phyloP scores from a whole-genome alignment of 92 coral and sea anemone genomes.

The Epizoanthus ramosus region DNA sequence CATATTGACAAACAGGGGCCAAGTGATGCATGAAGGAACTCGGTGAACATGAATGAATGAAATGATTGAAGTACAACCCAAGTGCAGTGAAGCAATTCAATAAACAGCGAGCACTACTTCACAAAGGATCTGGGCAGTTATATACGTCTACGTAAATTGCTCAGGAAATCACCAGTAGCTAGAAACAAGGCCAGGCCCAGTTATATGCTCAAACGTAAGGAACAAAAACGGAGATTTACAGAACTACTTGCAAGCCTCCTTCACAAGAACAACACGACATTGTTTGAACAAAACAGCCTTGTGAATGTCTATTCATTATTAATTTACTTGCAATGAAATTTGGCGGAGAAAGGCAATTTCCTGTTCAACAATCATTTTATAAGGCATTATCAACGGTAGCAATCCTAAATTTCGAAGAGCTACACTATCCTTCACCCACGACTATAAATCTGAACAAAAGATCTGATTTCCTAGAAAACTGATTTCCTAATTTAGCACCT shows the following conservation, averaged over 20 bases:
- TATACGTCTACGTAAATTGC: too few species aligned
- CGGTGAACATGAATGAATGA: too few species aligned
- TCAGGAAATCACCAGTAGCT: too few species aligned
- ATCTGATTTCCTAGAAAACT: background rate
- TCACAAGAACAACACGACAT: background rate
- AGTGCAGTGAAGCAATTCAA: too few species aligned
- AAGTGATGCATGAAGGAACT: too few species aligned
- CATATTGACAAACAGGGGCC: too few species aligned
- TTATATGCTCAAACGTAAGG: background rate
- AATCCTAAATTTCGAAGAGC: background rate
- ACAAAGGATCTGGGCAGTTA: too few species aligned
- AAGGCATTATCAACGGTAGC: background rate
- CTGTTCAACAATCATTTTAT: background rate
- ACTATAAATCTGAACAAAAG: background rate
- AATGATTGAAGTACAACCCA: too few species aligned
- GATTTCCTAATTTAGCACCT: background rate
- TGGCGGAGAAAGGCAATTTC: background rate
- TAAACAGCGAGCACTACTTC: too few species aligned
- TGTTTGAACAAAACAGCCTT: slow-evolving; percentile 2
- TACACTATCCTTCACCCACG: background rate
- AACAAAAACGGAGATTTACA: background rate
- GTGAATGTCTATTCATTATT: slow-evolving; percentile 14
- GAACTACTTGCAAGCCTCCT: background rate
- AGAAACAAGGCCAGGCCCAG: too few species aligned
- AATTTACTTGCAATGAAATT: slow-evolving; percentile 20